Percentiles rank a stretch among this genome's conserved stretches.
Evolutionary conservation across 2,797 vertebrate genomes (phyloP).

Genomic region (Phylloscopus collybita): DNA sequence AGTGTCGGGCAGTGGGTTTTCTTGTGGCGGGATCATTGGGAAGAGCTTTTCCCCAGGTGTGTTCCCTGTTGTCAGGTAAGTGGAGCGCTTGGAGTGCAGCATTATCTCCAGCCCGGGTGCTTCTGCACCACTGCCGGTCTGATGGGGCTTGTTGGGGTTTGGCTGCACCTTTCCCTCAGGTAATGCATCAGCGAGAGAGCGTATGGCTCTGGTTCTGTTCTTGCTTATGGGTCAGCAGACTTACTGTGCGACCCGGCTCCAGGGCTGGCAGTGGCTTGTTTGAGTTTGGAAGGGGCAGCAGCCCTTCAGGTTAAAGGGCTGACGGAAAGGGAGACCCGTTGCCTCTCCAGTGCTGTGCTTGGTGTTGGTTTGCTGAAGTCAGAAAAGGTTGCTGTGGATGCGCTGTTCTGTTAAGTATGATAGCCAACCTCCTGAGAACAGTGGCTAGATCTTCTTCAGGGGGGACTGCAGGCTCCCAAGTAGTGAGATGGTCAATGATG

Average conservation of each 20-base stretch:
- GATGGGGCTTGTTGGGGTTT: background rate
- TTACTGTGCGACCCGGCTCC: fast-evolving
- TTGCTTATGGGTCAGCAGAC: fast-evolving
- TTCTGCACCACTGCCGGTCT: background rate
- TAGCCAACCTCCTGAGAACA: background rate
- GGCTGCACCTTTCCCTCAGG: background rate
- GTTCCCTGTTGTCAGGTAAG: background rate
- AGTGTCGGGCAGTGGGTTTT: background rate
- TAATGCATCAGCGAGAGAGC: fast-evolving
- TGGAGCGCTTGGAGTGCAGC: background rate
- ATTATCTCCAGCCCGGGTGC: background rate
- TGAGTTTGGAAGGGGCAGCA: background rate
- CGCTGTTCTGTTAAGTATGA: background rate
- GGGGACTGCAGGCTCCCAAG: background rate
- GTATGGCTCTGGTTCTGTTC: fast-evolving
- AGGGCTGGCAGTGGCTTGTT: background rate
- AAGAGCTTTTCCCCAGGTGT: background rate
- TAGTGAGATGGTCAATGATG: background rate
- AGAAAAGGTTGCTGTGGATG: background rate
- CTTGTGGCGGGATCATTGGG: fast-evolving
- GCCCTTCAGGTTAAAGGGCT: background rate
- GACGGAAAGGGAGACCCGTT: background rate
- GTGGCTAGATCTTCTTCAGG: background rate
- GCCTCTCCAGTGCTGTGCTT: background rate
- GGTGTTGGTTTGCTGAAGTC: background rate